These are phyloP conservation scores for Ascaphus truei DNA, from an alignment of 2,113 vertebrate species.

Conservation along the genomic window DNA sequence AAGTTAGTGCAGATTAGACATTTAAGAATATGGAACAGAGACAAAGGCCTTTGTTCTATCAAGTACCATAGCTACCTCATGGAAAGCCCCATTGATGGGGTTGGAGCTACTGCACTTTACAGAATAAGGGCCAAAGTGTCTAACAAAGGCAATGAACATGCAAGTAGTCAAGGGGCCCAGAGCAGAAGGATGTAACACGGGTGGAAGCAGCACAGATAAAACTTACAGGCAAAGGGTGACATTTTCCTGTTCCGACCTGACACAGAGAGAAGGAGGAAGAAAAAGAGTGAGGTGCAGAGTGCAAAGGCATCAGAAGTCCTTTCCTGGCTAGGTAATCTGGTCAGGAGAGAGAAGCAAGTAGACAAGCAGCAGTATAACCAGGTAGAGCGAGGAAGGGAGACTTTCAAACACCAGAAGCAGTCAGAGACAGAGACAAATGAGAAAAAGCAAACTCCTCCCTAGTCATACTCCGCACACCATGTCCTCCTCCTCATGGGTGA, in stretches of 20 bases:
- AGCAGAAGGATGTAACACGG: background rate
- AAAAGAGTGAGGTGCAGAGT: constrained; percentile 59
- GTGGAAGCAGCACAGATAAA: constrained; percentile 47
- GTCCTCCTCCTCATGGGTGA: too few relatives aligned
- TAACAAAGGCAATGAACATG: background rate
- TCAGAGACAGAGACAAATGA: constrained; percentile 25
- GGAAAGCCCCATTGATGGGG: too few relatives aligned
- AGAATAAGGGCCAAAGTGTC: background rate
- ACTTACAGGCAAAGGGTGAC: constrained; percentile 74
- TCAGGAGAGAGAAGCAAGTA: constrained; percentile 63
- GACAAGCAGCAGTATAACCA: constrained; percentile 47
- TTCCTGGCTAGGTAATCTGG: constrained; percentile 64
- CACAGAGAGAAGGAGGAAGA: constrained; percentile 68
- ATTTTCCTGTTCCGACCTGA: constrained; percentile 67
- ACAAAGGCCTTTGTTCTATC: background rate
- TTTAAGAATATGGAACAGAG: background rate
- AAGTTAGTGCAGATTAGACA: background rate
- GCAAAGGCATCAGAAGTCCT: constrained; percentile 59
- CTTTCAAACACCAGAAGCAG: constrained; percentile 35
- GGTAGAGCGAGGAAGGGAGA: constrained; percentile 41
- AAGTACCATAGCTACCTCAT: too few relatives aligned
- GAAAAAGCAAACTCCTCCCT: background rate
- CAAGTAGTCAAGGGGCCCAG: background rate
- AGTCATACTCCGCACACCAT: background rate
- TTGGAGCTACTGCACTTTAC: background rate